Conservation (phyloP, 2,797 vertebrate genomes). For the Poliocrania exsul region DNA sequence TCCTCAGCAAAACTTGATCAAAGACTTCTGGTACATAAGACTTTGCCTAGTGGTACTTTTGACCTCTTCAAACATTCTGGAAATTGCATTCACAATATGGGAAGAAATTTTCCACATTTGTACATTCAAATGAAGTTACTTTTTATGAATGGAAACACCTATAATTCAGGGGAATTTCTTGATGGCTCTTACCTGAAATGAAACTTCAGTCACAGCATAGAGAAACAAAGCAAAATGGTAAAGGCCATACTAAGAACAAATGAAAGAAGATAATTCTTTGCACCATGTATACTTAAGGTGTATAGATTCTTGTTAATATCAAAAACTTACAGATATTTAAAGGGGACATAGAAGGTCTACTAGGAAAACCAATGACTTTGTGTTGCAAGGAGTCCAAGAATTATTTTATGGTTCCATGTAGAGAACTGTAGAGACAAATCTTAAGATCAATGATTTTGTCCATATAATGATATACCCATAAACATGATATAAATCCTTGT, state of each 20-base stretch:
- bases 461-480: conserved; percentile 25
- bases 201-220: neutral
- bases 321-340: neutral
- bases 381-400: neutral
- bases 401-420: neutral
- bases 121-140: neutral
- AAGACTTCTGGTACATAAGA: neutral
- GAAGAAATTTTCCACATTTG: neutral
- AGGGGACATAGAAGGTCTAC: neutral
- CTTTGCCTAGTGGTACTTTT: neutral
- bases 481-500: conserved; percentile 34
- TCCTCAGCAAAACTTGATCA: neutral
- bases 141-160: neutral
- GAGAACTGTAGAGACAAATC: neutral
- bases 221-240: neutral
- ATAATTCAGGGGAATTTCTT: neutral
- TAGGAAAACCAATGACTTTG: neutral
- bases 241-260: neutral
- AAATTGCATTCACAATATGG: neutral
- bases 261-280: neutral
- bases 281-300: neutral
- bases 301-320: neutral
- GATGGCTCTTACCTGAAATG: neutral
- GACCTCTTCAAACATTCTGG: neutral
- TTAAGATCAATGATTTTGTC: conserved; percentile 9